Evolutionary conservation across 2,888 invertebrate genomes (phyloP).

Genomic region (Eurytoma adleriae): DNA sequence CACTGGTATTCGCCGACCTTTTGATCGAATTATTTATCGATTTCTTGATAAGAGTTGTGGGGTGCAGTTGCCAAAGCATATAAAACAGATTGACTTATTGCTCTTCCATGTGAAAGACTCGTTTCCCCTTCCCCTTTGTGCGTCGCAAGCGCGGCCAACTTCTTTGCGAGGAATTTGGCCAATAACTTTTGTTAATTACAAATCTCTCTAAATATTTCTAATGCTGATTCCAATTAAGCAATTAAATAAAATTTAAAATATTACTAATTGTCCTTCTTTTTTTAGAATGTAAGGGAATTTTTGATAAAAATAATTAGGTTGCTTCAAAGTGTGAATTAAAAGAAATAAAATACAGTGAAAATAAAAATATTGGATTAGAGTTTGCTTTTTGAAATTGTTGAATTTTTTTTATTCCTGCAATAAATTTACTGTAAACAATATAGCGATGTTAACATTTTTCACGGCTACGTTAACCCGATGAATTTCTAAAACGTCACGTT

Average conservation of each 20-base stretch:
- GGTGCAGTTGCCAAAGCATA: conserved; percentile 55
- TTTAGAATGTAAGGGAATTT: too few relatives aligned
- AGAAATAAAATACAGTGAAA: too few relatives aligned
- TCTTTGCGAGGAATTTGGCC: conserved; percentile 51
- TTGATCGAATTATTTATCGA: conserved; percentile 59
- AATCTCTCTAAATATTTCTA: background rate
- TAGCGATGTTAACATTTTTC: too few relatives aligned
- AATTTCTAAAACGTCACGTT: too few relatives aligned
- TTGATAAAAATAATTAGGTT: too few relatives aligned
- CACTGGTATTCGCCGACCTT: conserved; percentile 48
- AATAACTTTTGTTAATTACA: conserved; percentile 50
- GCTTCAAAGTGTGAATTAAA: too few relatives aligned
- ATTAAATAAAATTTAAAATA: conserved; percentile 30
- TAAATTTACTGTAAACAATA: too few relatives aligned
- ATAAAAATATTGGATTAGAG: too few relatives aligned
- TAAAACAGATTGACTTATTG: conserved; percentile 59
- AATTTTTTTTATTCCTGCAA: too few relatives aligned
- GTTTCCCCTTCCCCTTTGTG: conserved; percentile 39
- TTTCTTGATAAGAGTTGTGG: conserved; percentile 54
- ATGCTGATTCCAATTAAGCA: conserved; percentile 24
- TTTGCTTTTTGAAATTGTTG: too few relatives aligned
- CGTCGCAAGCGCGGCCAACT: conserved; percentile 48
- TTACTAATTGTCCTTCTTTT: too few relatives aligned
- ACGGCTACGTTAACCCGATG: too few relatives aligned
- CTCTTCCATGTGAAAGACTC: conserved; percentile 59